These are phyloP conservation scores for Corvus cornix DNA, from an alignment of 2,113 vertebrate genomes.

Conservation along the genomic window DNA sequence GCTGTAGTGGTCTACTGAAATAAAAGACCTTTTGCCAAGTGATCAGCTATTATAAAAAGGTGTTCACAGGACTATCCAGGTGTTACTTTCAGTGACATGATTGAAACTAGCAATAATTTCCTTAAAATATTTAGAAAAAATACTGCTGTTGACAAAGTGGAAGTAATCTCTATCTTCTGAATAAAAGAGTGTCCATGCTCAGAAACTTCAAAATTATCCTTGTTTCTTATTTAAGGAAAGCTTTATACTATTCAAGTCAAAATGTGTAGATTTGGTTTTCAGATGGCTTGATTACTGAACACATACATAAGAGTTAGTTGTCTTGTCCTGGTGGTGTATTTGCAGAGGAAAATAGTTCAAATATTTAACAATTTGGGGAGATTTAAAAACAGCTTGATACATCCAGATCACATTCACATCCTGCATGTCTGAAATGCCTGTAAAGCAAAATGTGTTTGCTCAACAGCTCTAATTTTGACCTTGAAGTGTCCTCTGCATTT, in stretches of 20 bases:
- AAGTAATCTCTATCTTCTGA: background rate
- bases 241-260: background rate
- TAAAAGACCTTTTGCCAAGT: background rate
- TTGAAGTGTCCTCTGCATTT: background rate
- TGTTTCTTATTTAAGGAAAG: background rate
- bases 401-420: background rate
- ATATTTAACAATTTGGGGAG: background rate
- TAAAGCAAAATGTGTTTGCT: background rate
- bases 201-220: background rate
- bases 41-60: background rate
- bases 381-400: background rate
- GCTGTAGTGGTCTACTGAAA: background rate
- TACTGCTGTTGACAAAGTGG: background rate
- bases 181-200: background rate
- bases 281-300: background rate
- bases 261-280: background rate
- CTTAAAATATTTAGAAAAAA: background rate
- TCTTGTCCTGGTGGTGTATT: background rate
- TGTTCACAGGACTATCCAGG: background rate
- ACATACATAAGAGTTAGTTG: background rate
- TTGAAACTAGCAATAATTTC: background rate
- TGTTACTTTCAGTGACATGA: background rate
- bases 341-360: background rate
- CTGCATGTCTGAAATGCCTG: background rate
- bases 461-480: conserved; percentile 11